A percentile compares a stretch with the other conserved stretches of the same genome.
Conservation (phyloP, 2,888 invertebrate species). For the Lagria hirta region DNA sequence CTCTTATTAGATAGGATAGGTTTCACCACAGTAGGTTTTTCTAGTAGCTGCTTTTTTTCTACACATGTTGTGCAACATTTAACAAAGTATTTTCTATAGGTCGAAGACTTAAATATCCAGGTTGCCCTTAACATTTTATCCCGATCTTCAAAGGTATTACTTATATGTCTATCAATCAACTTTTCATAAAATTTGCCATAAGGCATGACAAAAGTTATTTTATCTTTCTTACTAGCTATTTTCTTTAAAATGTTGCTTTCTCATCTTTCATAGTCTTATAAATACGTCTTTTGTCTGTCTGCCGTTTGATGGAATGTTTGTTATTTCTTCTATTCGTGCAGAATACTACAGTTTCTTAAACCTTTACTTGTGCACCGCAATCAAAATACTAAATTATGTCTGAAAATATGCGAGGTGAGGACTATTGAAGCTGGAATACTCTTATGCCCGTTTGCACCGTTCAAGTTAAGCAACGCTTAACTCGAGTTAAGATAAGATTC, state of each 20-base stretch:
- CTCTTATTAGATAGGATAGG: conserved; percentile 24
- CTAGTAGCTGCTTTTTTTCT: conserved; percentile 13
- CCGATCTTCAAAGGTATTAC: conserved; percentile 17
- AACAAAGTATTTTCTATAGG: conserved; percentile 16
- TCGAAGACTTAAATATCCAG: conserved; percentile 18
- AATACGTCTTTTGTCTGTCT: conserved; percentile 6
- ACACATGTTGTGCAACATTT: conserved; percentile 13
- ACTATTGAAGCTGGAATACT: too few relatives aligned
- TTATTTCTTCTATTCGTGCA: conserved; percentile 6
- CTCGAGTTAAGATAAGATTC: too few relatives aligned
- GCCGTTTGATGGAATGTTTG: not conserved
- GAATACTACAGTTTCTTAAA: conserved; percentile 10
- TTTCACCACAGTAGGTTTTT: conserved; percentile 24
- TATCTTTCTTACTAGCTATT: conserved; percentile 3
- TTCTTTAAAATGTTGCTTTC: conserved; percentile 7
- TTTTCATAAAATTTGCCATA: conserved; percentile 18
- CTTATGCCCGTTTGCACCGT: too few relatives aligned
- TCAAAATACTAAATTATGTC: conserved; percentile 7
- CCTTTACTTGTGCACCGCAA: conserved; percentile 1
- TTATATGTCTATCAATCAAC: conserved; percentile 17
- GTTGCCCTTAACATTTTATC: conserved; percentile 18
- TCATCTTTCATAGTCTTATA: conserved; percentile 6
- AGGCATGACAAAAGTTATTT: conserved; percentile 11
- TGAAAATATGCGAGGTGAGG: too few relatives aligned
- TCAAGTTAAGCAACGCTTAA: too few relatives aligned